A percentile compares a stretch with the other conserved stretches of the same genome.
phyloP scores from a whole-genome alignment of 2,888 invertebrate species.

The Spatulosminthurus flaviceps region DNA sequence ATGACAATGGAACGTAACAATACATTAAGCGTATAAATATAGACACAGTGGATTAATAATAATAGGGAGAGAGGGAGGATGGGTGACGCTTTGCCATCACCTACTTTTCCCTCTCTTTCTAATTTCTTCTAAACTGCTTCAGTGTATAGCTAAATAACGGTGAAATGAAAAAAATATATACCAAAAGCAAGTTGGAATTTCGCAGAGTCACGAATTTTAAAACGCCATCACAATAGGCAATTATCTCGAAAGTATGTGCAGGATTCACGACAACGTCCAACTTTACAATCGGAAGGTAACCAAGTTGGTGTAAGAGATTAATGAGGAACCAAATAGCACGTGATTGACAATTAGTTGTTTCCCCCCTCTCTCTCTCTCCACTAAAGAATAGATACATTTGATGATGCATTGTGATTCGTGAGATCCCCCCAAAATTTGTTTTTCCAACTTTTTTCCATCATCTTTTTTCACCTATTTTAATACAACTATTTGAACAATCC shows the following conservation, averaged over 20 bases:
- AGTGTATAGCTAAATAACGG: slow-evolving; percentile 43
- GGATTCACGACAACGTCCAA: slow-evolving; percentile 30
- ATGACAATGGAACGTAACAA: background rate
- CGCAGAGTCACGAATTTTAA: slow-evolving; percentile 46
- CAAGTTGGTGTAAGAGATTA: slow-evolving; percentile 23
- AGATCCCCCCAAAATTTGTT: slow-evolving; percentile 27
- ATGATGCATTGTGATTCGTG: slow-evolving; percentile 39
- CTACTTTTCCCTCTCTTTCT: slow-evolving; percentile 7
- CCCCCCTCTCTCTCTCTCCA: too few species aligned
- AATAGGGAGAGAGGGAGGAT: background rate
- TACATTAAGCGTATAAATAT: slow-evolving; percentile 2
- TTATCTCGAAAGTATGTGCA: slow-evolving; percentile 36
- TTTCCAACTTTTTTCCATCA: slow-evolving; percentile 5
- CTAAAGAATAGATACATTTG: slow-evolving; percentile 6
- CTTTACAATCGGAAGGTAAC: slow-evolving; percentile 2
- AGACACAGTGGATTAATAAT: background rate
- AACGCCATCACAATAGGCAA: slow-evolving; percentile 42
- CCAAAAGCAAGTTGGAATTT: slow-evolving; percentile 33
- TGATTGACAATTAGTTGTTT: slow-evolving; percentile 43
- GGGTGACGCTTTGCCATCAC: slow-evolving; percentile 18
- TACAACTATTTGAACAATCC: too few species aligned
- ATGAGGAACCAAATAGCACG: slow-evolving; percentile 42
- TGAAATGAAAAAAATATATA: slow-evolving; percentile 35
- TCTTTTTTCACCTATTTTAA: slow-evolving; percentile 8
- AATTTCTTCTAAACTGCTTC: slow-evolving; percentile 29